Base-by-base conservation (phyloP, 2,888 invertebrate species). In the Esperia sulphurella region DNA sequence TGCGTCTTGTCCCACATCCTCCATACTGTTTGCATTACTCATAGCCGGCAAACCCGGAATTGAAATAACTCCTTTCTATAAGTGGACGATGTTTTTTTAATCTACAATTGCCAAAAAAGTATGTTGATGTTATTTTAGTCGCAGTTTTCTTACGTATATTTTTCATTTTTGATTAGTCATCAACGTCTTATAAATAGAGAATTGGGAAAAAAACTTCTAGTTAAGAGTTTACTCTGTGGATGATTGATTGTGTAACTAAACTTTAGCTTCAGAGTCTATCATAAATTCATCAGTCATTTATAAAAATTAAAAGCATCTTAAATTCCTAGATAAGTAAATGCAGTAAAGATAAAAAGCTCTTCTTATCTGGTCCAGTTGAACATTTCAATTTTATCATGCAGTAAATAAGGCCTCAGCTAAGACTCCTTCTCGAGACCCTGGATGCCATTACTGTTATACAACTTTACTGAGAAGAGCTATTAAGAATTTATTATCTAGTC, bases 1-100 rank as follows among this genome's bases (percentile, higher is more conserved):
- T 78, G 71, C 79, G 81, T 77, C 82, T 83, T 86, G 85, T 83
- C 79, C 88, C 80, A 87, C 78, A 87, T 88, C 86, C 84, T 83
- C 75, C 80, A 79, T 79, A 75, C 76, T 76, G 67, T 70, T 73
- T 63, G 77, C 68, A 82, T 88, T 87, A 88, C 82, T 87, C 89
- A 88, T 73, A 69, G 71, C 70, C 71, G 73, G 77, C 66, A 75
- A 84, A 86, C 85, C 86, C 87, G 87, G 84, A 86, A 87, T 83
- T 65, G 66, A 68, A 41, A 41, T 29, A 31, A 37, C 44, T 38
- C 30, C 63, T 61, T 57, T 58, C 60, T 58, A 51, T 55, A 73
- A 58, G 53, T 65, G 55, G 66, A 63, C 64, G 60, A 56, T 57
- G 50, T 57, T 61, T 59, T 55, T 41, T 28, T 51, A 37, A 21